Evolutionary conservation across 2,113 vertebrate species (phyloP).

Genomic region (Panthera uncia): DNA sequence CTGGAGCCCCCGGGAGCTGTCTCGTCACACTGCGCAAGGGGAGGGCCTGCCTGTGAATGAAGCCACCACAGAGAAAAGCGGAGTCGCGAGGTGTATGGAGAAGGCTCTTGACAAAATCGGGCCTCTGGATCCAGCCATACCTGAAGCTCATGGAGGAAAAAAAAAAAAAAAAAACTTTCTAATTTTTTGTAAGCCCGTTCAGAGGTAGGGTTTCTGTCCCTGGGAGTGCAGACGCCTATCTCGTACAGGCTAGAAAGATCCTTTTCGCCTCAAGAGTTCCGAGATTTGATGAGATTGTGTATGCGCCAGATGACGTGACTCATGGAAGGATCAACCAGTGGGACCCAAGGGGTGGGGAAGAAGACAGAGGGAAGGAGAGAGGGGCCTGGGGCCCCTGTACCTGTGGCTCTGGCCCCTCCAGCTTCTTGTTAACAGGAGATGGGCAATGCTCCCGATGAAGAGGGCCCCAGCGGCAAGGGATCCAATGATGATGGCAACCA

Average conservation of each 20-base stretch:
- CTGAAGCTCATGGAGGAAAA: neutral
- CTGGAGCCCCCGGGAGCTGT: neutral
- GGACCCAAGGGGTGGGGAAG: neutral
- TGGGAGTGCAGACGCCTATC: neutral
- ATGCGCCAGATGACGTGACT: neutral
- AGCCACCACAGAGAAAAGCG: neutral
- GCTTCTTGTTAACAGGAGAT: slow-evolving; percentile 46
- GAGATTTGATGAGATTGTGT: neutral
- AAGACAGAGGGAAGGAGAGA: neutral
- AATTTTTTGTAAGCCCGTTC: neutral
- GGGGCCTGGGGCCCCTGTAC: neutral
- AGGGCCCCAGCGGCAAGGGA: neutral
- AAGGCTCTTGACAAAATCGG: neutral
- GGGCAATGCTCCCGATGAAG: neutral
- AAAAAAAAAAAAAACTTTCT: neutral
- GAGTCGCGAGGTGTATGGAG: neutral
- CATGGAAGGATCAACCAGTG: neutral
- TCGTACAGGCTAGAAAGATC: neutral
- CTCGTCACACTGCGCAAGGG: neutral
- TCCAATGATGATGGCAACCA: neutral
- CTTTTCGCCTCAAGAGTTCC: neutral
- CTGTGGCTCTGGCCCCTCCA: neutral
- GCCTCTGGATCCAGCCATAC: neutral
- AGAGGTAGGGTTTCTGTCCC: neutral
- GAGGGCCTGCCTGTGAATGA: neutral